These are phyloP conservation scores for Eunapius fragilis DNA, from an alignment of 37 sponge, comb jelly and placozoan genomes.

Conservation along the genomic window DNA sequence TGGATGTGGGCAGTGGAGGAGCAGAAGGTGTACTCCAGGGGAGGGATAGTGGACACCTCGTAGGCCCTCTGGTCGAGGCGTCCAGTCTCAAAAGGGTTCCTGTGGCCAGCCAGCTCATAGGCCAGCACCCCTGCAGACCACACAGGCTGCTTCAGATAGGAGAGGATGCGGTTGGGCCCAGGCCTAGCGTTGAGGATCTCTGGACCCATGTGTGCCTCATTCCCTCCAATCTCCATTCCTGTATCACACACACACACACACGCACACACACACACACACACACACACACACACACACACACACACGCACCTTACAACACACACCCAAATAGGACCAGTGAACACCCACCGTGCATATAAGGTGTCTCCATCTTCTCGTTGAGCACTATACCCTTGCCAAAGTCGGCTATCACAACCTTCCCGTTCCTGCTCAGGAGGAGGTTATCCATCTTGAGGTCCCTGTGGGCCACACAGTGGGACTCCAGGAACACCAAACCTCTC, in stretches of 20 bases:
- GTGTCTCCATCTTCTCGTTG: slow-evolving; percentile 33
- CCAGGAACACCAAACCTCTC: slow-evolving; percentile 63
- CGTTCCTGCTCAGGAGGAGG: slow-evolving; percentile 49
- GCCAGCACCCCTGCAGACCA: slow-evolving; percentile 88
- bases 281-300: slow-evolving; percentile 15
- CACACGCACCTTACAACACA: not conserved
- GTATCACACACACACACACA: slow-evolving; percentile 16
- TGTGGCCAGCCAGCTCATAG: slow-evolving; percentile 75
- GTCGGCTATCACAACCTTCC: slow-evolving; percentile 62
- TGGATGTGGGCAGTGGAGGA: not conserved
- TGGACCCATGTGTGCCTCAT: slow-evolving; percentile 68
- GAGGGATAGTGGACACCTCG: slow-evolving; percentile 29
- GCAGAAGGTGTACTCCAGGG: slow-evolving; percentile 19
- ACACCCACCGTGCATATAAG: slow-evolving; percentile 39
- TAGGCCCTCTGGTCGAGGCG: slow-evolving; percentile 58
- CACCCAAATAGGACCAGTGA: not conserved
- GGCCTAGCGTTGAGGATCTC: slow-evolving; percentile 73
- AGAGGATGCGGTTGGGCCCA: slow-evolving; percentile 48
- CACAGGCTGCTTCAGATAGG: slow-evolving; percentile 71
- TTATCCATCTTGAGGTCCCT: slow-evolving; percentile 87
- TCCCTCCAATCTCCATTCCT: slow-evolving; percentile 68
- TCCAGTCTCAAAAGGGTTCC: slow-evolving; percentile 40
- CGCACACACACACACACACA: slow-evolving; percentile 15
- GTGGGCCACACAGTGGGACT: slow-evolving; percentile 65
- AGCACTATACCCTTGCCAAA: slow-evolving; percentile 76